Percentiles rank a stretch among this genome's conserved stretches.
Conservation (phyloP, 2,888 invertebrate species). For the Lapara coniferarum region DNA sequence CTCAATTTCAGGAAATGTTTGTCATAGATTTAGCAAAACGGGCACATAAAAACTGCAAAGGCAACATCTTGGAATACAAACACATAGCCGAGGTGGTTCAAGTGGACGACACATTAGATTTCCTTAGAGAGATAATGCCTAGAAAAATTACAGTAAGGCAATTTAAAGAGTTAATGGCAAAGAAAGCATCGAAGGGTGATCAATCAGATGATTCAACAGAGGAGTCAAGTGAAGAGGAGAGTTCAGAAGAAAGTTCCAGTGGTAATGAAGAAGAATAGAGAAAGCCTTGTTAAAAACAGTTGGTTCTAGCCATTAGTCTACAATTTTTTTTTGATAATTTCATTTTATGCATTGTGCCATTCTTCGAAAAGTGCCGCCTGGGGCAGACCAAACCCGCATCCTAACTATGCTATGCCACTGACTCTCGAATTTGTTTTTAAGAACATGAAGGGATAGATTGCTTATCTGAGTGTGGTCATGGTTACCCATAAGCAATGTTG, state of each 20-base stretch:
- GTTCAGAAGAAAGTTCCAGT: slow-evolving; percentile 63
- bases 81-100: slow-evolving; percentile 89
- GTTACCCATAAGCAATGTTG: too few relatives aligned
- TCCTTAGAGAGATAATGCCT: slow-evolving; percentile 89
- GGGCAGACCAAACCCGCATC: too few relatives aligned
- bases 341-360: too few relatives aligned
- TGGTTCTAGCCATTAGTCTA: background rate
- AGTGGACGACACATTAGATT: slow-evolving; percentile 86
- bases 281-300: background rate
- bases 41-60: slow-evolving; percentile 81
- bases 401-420: too few relatives aligned
- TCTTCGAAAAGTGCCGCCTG: too few relatives aligned
- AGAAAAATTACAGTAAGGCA: slow-evolving; percentile 88
- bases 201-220: slow-evolving; percentile 65
- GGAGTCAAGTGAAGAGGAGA: slow-evolving; percentile 65
- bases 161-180: slow-evolving; percentile 87
- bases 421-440: too few relatives aligned
- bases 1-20: slow-evolving; percentile 85
- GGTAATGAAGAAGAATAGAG: slow-evolving; percentile 57
- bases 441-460: too few relatives aligned
- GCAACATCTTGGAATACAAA: slow-evolving; percentile 86
- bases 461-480: too few relatives aligned
- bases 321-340: too few relatives aligned
- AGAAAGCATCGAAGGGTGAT: slow-evolving; percentile 69
- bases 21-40: slow-evolving; percentile 86